These are phyloP conservation scores for Nephotettix cincticeps DNA, from an alignment of 1,140 invertebrate species.

Conservation along the genomic window DNA sequence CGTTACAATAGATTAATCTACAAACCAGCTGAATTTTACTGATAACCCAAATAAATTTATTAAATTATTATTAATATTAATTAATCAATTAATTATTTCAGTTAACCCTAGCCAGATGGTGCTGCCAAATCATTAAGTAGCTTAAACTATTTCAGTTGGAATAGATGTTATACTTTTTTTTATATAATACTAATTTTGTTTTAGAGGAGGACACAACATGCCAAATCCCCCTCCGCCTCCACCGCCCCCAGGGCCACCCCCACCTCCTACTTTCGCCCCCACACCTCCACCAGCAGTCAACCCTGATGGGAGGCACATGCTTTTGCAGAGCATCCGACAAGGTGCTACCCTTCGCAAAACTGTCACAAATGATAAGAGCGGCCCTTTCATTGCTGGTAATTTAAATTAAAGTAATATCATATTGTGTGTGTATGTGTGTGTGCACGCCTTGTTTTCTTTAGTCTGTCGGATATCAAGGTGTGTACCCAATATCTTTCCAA, in stretches of 20 bases:
- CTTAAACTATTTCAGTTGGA: background rate
- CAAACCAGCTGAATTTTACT: background rate
- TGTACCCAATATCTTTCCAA: too few species aligned
- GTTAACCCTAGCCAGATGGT: background rate
- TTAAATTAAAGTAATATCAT: too few species aligned
- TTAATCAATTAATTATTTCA: background rate
- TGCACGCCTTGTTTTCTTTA: too few species aligned
- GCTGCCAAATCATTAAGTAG: too few species aligned
- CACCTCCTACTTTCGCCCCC: constrained; percentile 54
- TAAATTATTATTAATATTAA: background rate
- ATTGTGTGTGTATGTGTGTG: too few species aligned
- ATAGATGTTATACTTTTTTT: background rate
- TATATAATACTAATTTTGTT: background rate
- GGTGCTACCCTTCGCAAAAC: constrained; percentile 83
- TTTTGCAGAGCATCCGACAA: constrained; percentile 80
- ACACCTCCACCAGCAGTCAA: constrained; percentile 47
- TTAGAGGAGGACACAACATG: background rate
- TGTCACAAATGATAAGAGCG: constrained; percentile 85
- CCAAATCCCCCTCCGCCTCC: constrained; percentile 31
- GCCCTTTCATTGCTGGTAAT: constrained; percentile 65
- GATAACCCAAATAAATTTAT: background rate
- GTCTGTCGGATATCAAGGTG: too few species aligned
- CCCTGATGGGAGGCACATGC: constrained; percentile 57
- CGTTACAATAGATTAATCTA: too few species aligned
- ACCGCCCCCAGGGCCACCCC: constrained; percentile 59